phyloP scores from a whole-genome alignment of 2,797 vertebrate species.

The Smutsia gigantea region DNA sequence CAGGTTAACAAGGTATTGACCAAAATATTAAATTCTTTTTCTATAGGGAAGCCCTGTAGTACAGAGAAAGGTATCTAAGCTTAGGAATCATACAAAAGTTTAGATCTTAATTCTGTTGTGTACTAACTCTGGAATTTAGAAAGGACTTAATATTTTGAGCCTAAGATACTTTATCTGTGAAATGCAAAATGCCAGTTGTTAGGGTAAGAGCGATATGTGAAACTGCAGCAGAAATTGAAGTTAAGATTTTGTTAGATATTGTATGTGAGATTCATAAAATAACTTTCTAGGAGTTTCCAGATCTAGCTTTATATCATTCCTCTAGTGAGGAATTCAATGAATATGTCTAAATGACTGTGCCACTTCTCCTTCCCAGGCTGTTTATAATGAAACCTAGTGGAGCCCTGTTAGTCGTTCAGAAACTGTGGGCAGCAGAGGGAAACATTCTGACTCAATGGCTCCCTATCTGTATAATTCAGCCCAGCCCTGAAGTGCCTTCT shows the following conservation, averaged over 20 bases:
- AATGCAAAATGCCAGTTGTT: not conserved
- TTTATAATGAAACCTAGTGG: not conserved
- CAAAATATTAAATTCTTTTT: slow-evolving; percentile 40
- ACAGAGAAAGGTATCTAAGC: not conserved
- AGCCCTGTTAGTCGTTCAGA: not conserved
- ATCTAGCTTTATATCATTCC: not conserved
- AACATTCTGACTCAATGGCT: not conserved
- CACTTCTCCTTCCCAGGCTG: not conserved
- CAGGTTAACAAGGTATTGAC: not conserved
- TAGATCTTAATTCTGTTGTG: not conserved
- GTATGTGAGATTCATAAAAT: not conserved
- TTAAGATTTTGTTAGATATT: not conserved
- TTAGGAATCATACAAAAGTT: not conserved
- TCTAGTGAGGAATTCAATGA: slow-evolving; percentile 25
- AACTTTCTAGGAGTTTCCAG: not conserved
- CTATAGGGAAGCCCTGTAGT: not conserved
- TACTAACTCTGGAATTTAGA: not conserved
- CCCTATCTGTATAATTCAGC: not conserved
- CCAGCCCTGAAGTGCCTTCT: not conserved
- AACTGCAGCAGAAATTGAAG: not conserved
- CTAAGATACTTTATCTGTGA: not conserved
- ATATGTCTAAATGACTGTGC: not conserved
- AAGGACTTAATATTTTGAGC: not conserved
- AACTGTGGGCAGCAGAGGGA: not conserved
- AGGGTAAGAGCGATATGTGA: not conserved